A percentile compares a stretch with the other conserved stretches of the same genome.
phyloP scores from a whole-genome alignment of 2,797 vertebrate genomes.

The Ctenopoma multispine region DNA sequence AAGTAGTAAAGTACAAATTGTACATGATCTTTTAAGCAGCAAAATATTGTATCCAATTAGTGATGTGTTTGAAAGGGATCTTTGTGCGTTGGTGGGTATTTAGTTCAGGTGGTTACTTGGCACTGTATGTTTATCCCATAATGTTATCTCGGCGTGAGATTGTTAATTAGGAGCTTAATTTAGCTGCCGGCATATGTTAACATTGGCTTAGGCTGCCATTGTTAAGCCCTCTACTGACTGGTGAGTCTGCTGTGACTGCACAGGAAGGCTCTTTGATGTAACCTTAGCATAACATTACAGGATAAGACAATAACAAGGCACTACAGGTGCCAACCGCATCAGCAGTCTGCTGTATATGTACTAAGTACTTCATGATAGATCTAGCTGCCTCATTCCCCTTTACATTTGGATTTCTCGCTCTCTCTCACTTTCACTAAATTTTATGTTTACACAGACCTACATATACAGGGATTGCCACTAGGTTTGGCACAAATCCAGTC shows the following conservation, averaged over 20 bases:
- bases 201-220: conserved; percentile 80
- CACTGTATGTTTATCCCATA: conserved; percentile 82
- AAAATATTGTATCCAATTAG: conserved; percentile 24
- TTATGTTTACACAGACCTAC: conserved; percentile 20
- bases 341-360: not conserved
- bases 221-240: conserved; percentile 74
- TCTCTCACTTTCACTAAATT: conserved; percentile 10
- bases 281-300: conserved; percentile 52
- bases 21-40: not conserved
- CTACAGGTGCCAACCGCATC: conserved; percentile 16
- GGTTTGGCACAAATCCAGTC: conserved; percentile 54
- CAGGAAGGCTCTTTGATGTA: conserved; percentile 65
- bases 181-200: conserved; percentile 85
- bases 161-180: conserved; percentile 87
- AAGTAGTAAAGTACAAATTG: not conserved
- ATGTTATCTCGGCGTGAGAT: conserved; percentile 82
- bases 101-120: conserved; percentile 76
- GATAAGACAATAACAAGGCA: conserved; percentile 34
- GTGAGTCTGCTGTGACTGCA: conserved; percentile 60
- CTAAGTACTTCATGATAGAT: not conserved
- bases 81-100: conserved; percentile 58
- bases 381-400: not conserved
- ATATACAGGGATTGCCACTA: conserved; percentile 43
- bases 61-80: conserved; percentile 51
- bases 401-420: conserved; percentile 1